A percentile compares a stretch with the other conserved stretches of the same genome.
Conservation (phyloP, 2,888 invertebrate species). For the Cryptophagus acutangulus region DNA sequence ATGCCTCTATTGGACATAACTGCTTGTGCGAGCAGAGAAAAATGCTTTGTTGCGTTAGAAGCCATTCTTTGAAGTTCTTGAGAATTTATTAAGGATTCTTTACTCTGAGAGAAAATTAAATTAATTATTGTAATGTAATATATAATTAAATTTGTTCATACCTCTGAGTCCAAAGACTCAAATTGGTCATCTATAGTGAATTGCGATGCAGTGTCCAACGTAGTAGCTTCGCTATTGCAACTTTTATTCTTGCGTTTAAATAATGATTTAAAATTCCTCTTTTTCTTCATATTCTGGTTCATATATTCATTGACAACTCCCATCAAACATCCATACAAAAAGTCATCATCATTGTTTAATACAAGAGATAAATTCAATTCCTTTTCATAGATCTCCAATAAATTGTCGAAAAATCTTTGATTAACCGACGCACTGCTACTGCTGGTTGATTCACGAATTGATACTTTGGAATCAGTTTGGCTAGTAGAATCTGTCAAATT, state of each 20-base stretch:
- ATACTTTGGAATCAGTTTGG: too few relatives aligned
- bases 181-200: too few relatives aligned
- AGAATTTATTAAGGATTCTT: not conserved
- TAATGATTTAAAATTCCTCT: conserved; percentile 12
- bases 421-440: too few relatives aligned
- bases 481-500: too few relatives aligned
- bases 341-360: conserved; percentile 22
- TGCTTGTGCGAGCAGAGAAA: conserved; percentile 25
- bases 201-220: not conserved
- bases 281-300: conserved; percentile 4
- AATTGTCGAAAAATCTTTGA: conserved; percentile 23
- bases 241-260: conserved; percentile 10
- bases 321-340: conserved; percentile 20
- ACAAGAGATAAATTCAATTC: conserved; percentile 20
- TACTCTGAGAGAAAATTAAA: not conserved
- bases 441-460: too few relatives aligned
- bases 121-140: not conserved
- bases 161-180: not conserved
- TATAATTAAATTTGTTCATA: not conserved
- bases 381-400: conserved; percentile 25
- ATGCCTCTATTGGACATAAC: conserved; percentile 24
- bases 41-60: conserved; percentile 22
- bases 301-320: not conserved
- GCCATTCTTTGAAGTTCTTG: conserved; percentile 24
- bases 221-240: too few relatives aligned